phyloP scores from a whole-genome alignment of 1,140 invertebrate species.

The Drosophila subpulchrella region DNA sequence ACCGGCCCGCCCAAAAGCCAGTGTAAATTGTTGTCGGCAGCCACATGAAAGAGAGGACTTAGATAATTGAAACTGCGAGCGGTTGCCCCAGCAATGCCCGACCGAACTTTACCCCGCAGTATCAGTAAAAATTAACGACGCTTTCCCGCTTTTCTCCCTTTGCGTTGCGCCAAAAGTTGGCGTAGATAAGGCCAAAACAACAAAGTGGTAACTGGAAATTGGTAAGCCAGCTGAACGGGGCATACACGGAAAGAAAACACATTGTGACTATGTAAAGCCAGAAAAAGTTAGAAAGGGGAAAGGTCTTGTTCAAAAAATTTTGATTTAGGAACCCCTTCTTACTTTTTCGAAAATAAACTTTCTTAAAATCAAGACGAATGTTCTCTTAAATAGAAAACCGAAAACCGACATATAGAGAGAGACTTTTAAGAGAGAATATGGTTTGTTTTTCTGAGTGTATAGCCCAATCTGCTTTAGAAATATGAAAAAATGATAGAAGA shows the following conservation, averaged over 20 bases:
- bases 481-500: no score
- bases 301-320: no score
- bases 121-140: slow-evolving; percentile 78
- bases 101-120: slow-evolving; percentile 7
- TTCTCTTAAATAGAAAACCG: no score
- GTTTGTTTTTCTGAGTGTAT: no score
- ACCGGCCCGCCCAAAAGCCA: slow-evolving; percentile 27
- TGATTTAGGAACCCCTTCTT: no score
- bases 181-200: slow-evolving; percentile 65
- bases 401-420: no score
- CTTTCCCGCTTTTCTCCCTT: slow-evolving; percentile 52
- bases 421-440: no score
- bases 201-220: slow-evolving; percentile 64
- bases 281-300: no score
- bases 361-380: no score
- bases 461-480: no score
- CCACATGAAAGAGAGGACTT: slow-evolving; percentile 72
- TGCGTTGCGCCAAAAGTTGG: slow-evolving; percentile 65
- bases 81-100: slow-evolving; percentile 35
- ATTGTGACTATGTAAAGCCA: background rate
- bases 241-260: background rate
- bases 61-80: slow-evolving; percentile 74
- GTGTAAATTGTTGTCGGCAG: slow-evolving; percentile 53
- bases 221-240: slow-evolving; percentile 10
- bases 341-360: no score